Percentiles rank a stretch among this genome's conserved stretches.
Conservation (phyloP, 64 coral and sea anemone genomes). For the Montipora cactus region DNA sequence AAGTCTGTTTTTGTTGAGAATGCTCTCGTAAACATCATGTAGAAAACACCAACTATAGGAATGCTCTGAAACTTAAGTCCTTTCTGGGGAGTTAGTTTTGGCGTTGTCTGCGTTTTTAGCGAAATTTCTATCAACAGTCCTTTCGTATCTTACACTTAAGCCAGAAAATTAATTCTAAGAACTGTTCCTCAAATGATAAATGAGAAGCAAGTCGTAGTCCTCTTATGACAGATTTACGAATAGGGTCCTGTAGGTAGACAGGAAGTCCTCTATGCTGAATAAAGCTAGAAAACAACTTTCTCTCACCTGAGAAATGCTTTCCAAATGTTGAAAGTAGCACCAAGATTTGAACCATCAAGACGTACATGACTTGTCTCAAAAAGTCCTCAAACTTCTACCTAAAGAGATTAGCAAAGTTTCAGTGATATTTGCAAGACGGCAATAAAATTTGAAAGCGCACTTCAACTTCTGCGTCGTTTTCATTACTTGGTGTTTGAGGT, state of each 20-base stretch:
- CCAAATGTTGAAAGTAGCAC: conserved; percentile 26
- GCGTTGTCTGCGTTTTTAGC: not conserved
- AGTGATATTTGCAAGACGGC: not conserved
- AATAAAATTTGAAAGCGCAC: not conserved
- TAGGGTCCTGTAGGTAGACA: not conserved
- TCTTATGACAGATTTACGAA: not conserved
- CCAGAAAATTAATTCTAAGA: not conserved
- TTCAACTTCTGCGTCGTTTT: not conserved
- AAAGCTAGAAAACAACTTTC: not conserved
- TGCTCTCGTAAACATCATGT: not conserved
- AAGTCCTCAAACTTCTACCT: conserved; percentile 27
- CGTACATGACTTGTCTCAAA: not conserved
- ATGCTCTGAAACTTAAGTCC: not conserved
- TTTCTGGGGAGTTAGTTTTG: not conserved
- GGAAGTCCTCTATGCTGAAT: not conserved
- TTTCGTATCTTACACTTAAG: not conserved
- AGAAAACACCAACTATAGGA: not conserved
- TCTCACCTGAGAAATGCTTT: conserved; percentile 19
- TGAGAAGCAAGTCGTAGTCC: not conserved
- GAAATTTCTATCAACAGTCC: not conserved
- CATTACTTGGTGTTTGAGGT: not conserved
- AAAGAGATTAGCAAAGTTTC: not conserved
- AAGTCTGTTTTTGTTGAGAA: not conserved
- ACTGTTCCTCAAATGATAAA: not conserved
- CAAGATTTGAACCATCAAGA: not conserved